phyloP scores from a whole-genome alignment of 2,888 invertebrate genomes.

The Nyleta sp. region DNA sequence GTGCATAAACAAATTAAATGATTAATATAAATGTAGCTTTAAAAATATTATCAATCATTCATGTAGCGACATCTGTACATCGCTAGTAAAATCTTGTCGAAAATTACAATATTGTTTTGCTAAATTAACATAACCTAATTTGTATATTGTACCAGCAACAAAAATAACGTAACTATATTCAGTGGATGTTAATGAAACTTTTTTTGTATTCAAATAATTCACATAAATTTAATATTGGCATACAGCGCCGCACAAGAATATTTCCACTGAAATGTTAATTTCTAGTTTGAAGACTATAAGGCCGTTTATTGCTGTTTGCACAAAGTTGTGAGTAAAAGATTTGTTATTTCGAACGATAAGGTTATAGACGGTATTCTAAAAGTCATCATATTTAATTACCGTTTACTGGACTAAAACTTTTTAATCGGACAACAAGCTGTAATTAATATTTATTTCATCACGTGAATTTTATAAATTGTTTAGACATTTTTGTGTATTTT shows the following conservation, averaged over 20 bases:
- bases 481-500: background rate
- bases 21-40: too few species aligned
- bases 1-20: too few species aligned
- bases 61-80: constrained; percentile 16
- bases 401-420: too few species aligned
- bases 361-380: too few species aligned
- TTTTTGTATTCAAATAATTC: background rate
- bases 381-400: too few species aligned
- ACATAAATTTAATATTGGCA: background rate
- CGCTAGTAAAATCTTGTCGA: background rate
- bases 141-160: background rate
- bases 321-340: constrained; percentile 8
- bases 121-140: constrained; percentile 18
- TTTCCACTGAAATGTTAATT: constrained; percentile 10
- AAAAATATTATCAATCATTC: background rate
- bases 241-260: background rate
- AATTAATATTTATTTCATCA: too few species aligned
- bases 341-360: too few species aligned
- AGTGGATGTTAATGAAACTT: background rate
- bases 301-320: background rate
- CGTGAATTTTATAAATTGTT: background rate
- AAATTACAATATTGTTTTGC: background rate
- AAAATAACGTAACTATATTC: background rate
- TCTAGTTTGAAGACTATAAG: constrained; percentile 1
- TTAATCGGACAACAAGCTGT: too few species aligned